Conservation (phyloP, 2,113 vertebrate species). For the Grallaria varia region DNA sequence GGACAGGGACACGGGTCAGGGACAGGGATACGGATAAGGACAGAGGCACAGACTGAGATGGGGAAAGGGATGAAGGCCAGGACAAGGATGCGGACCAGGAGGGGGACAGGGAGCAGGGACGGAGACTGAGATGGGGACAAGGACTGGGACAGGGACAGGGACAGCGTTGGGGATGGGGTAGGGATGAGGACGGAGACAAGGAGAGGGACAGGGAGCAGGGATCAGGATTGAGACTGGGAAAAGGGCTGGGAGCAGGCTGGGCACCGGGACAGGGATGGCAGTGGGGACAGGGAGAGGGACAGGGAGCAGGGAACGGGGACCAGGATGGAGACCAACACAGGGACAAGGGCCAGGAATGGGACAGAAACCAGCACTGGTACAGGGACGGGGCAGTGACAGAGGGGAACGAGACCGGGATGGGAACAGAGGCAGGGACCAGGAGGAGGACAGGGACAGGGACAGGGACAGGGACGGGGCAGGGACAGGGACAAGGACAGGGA, state of each 20-base stretch:
- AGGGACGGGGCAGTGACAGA: background rate
- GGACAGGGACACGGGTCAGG: accelerated
- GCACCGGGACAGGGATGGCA: no score
- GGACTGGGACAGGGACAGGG: background rate
- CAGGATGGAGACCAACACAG: accelerated
- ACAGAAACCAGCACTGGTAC: background rate
- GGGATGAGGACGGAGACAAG: background rate
- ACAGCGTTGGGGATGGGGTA: no score
- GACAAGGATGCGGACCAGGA: no score
- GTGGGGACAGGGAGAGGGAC: no score
- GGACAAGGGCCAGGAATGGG: background rate
- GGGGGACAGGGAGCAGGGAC: accelerated
- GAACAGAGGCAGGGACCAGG: background rate
- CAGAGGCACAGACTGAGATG: accelerated
- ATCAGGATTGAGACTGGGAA: no score
- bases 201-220: background rate
- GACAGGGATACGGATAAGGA: accelerated
- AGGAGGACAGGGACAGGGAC: background rate
- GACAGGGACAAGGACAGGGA: background rate
- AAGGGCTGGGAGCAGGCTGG: background rate
- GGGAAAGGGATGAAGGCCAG: background rate
- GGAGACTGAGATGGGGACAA: no score
- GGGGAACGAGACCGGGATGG: background rate
- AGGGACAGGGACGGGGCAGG: background rate
- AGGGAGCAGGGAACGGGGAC: no score